Base-by-base conservation (phyloP, 2,113 vertebrate genomes). In the Lonchura striata region DNA sequence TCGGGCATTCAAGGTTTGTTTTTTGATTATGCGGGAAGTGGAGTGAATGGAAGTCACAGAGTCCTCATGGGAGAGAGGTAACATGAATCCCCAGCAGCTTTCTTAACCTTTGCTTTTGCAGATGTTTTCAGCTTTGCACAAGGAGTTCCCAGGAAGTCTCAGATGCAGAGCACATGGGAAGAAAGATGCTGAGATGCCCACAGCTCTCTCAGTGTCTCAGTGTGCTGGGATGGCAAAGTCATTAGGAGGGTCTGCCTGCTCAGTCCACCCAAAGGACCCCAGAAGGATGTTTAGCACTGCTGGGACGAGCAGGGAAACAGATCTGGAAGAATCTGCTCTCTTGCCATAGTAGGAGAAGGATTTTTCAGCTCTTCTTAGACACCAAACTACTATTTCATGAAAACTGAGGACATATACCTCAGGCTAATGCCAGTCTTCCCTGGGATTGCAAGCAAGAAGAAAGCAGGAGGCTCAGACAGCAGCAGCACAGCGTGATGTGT, bases 81-180 rank as follows among this genome's bases (percentile, higher is more conserved):
- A 95, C 86, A 75, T n/a, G 78, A 91, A 28, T 70, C 82, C 75
- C 44, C 63, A 84, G 72, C 50, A 77, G 90, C 91, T 94, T 79
- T 75, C 86, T 96, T 95, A 97, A 95, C 94, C 94, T 96, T 92
- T 87, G 39, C 77, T 94, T 95, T 95, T 94, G 87, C 95, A 96
- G 94, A 96, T 95, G 96, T 88, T 92, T 92, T 94, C 7, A 13
- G 30, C 82, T 86, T 90, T 66, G 39, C 69, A 74, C 31, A 52
- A 81, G 80, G 33, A 69, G 71, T 46, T 93, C 81, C 69, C 72
- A 78, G 88, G 86, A 97, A 95, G 82, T n/a, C 56, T 95, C 90
- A 81, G 85, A 53, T 46, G 57, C 76, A 78, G 85, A 92, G 72
- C 61, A 83, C 37, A 1, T 75, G 90, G 80, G 71, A 92, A 83